phyloP scores from a whole-genome alignment of 2,797 vertebrate genomes.

The Podargus strigoides region DNA sequence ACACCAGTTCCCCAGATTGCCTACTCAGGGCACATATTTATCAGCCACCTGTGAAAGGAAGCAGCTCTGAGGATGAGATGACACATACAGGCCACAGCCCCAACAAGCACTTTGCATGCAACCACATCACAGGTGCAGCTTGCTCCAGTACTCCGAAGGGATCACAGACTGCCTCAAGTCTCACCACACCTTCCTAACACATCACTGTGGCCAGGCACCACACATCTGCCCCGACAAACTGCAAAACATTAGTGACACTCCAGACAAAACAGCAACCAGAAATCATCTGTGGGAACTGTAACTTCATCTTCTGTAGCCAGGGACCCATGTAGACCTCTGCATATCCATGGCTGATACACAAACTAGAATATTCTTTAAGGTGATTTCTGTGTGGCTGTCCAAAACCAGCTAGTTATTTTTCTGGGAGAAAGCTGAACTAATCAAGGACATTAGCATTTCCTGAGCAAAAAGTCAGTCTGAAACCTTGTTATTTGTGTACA shows the following conservation, averaged over 20 bases:
- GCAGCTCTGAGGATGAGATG: not conserved
- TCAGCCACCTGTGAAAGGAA: not conserved
- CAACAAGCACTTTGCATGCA: not conserved
- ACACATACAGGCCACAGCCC: not conserved
- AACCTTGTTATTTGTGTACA: not conserved
- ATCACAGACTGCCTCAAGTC: not conserved
- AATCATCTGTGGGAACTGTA: not conserved
- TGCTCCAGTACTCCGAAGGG: not conserved
- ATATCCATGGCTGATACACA: not conserved
- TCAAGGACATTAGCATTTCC: not conserved
- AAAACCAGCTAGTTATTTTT: not conserved
- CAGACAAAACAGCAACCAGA: not conserved
- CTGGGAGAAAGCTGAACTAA: not conserved
- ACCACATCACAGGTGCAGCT: not conserved
- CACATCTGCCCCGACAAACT: not conserved
- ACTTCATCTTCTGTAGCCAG: not conserved
- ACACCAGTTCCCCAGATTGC: not conserved
- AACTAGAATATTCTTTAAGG: not conserved
- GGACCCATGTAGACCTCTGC: not conserved
- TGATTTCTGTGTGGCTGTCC: not conserved
- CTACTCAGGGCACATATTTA: not conserved
- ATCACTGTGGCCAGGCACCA: not conserved
- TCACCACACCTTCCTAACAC: not conserved
- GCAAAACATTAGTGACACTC: not conserved
- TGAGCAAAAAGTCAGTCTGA: not conserved